These are phyloP conservation scores for Ectemnius lituratus DNA, from an alignment of 2,888 invertebrate species.

Conservation along the genomic window DNA sequence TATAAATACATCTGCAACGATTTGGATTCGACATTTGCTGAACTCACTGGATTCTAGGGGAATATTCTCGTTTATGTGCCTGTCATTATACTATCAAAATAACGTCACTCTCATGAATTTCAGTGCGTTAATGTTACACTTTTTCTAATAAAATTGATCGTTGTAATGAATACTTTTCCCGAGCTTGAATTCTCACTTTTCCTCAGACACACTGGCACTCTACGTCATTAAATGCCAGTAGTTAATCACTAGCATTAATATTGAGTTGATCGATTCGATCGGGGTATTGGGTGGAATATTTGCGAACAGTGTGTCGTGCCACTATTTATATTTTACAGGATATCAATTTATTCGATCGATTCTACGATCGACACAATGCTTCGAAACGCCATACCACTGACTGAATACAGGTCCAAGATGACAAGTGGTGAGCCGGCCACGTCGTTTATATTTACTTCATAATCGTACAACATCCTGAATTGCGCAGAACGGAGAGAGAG, in stretches of 20 bases:
- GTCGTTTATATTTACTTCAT: slow-evolving; percentile 24
- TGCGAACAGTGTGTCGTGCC: background rate
- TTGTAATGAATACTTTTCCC: slow-evolving; percentile 7
- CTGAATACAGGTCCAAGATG: slow-evolving; percentile 58
- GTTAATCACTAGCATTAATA: too few species aligned
- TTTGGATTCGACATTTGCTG: slow-evolving; percentile 86
- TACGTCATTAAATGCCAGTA: background rate
- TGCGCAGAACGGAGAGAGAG: slow-evolving; percentile 25
- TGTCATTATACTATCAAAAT: too few species aligned
- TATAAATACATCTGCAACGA: slow-evolving; percentile 88
- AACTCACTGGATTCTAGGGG: slow-evolving; percentile 84
- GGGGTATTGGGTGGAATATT: background rate
- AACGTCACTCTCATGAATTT: too few species aligned
- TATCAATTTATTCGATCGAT: slow-evolving; percentile 75
- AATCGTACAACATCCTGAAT: slow-evolving; percentile 30
- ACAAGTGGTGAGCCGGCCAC: slow-evolving; percentile 11
- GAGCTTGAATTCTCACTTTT: background rate
- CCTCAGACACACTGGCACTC: background rate
- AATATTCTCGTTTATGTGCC: too few species aligned
- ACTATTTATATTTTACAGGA: slow-evolving; percentile 61
- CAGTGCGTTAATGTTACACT: background rate
- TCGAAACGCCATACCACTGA: slow-evolving; percentile 66
- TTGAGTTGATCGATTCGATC: background rate
- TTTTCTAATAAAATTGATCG: slow-evolving; percentile 32
- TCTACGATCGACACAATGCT: slow-evolving; percentile 72